Percentiles rank a stretch among this genome's conserved stretches.
These are phyloP conservation scores for Eulemur coronatus DNA, from an alignment of 2,797 vertebrate genomes.

Conservation along the genomic window DNA sequence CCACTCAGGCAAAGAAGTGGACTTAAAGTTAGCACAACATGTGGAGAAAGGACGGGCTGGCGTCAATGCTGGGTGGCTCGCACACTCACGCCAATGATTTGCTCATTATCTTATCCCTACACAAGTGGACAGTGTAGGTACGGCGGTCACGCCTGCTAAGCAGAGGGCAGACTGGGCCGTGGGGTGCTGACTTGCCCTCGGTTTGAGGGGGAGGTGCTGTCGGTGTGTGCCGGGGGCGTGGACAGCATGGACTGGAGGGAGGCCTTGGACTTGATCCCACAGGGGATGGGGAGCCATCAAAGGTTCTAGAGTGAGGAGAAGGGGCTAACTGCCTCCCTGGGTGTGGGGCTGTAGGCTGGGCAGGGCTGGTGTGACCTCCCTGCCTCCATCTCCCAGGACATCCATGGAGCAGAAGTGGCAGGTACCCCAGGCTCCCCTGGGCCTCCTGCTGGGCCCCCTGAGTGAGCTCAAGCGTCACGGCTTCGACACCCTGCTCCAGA, in stretches of 20 bases:
- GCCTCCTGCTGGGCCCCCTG: conserved; percentile 77
- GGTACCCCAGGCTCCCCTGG: background rate
- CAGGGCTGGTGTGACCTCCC: background rate
- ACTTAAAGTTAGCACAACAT: background rate
- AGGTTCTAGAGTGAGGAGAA: background rate
- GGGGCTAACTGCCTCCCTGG: background rate
- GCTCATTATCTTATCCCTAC: fast-evolving
- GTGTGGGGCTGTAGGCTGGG: background rate
- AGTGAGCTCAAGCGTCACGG: conserved; percentile 83
- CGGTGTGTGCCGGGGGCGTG: too few species aligned
- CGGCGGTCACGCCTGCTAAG: background rate
- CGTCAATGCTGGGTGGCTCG: background rate
- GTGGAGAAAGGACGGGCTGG: fast-evolving
- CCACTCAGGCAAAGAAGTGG: background rate
- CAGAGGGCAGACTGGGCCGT: too few species aligned
- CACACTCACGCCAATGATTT: fast-evolving
- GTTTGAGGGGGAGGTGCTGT: background rate
- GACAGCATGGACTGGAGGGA: background rate
- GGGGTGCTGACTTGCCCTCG: too few species aligned
- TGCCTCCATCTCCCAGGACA: conserved; percentile 81
- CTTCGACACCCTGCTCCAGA: conserved; percentile 84
- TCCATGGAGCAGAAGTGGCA: conserved; percentile 76
- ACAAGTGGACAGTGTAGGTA: background rate
- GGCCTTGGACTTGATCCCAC: background rate
- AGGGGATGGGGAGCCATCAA: background rate